A percentile compares a stretch with the other conserved stretches of the same genome.
Conservation (phyloP, 2,113 vertebrate genomes). For the Cinclus cinclus region DNA sequence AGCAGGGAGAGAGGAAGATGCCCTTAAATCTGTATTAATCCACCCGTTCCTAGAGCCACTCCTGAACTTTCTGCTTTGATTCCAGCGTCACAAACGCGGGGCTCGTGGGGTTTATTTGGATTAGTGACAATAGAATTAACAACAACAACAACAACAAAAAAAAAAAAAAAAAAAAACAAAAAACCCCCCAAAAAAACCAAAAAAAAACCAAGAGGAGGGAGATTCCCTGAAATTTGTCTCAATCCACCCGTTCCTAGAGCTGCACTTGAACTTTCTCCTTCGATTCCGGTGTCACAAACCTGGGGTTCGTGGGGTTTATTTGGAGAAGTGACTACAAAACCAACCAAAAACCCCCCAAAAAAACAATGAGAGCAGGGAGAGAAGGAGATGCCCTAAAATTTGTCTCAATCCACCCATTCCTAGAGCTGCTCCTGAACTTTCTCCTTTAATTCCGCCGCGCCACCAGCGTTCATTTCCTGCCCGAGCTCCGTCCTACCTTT, state of each 20-base stretch:
- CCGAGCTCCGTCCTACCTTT: constrained; percentile 70
- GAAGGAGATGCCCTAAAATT: not conserved
- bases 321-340: not conserved
- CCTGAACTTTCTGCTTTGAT: constrained; percentile 58
- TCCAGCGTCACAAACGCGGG: not conserved
- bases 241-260: not conserved
- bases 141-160: not conserved
- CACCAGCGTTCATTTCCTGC: constrained; percentile 79
- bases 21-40: not conserved
- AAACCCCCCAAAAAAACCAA: not conserved
- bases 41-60: not conserved
- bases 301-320: not conserved
- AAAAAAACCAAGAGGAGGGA: too few relatives aligned
- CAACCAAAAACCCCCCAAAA: not conserved
- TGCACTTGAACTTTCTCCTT: not conserved
- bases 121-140: not conserved
- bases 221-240: not conserved
- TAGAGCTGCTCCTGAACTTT: constrained; percentile 56
- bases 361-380: not conserved
- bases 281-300: not conserved
- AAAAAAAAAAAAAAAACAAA: too few relatives aligned
- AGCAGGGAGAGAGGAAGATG: not conserved
- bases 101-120: accelerated
- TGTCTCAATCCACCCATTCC: not conserved
- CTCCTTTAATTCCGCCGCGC: constrained; percentile 54